Percentiles rank a stretch among this genome's conserved stretches.
Evolutionary conservation across 2,888 invertebrate genomes (phyloP).

Genomic region (Limnephilus lunatus): DNA sequence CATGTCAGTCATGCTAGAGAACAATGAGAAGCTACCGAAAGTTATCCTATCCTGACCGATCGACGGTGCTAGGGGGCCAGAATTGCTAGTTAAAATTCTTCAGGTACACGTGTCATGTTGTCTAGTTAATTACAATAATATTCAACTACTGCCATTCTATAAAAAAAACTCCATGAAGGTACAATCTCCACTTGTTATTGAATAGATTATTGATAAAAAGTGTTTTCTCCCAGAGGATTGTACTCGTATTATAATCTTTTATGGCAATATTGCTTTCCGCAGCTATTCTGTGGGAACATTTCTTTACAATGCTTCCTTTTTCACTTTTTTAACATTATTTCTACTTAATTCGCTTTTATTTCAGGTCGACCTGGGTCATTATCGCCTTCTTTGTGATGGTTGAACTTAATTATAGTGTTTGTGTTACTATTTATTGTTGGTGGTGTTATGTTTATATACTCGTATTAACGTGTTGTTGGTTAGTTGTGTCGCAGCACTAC

Average conservation of each 20-base stretch:
- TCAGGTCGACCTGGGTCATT: slow-evolving; percentile 48
- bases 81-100: too few relatives aligned
- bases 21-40: too few relatives aligned
- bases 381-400: slow-evolving; percentile 17
- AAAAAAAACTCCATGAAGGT: background rate
- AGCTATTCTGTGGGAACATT: slow-evolving; percentile 24
- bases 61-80: too few relatives aligned
- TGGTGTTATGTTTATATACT: background rate
- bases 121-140: background rate
- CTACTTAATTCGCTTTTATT: slow-evolving; percentile 49
- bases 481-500: slow-evolving; percentile 89
- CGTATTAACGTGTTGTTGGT: slow-evolving; percentile 42
- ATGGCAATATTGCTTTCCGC: background rate
- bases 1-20: too few relatives aligned
- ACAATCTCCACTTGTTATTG: background rate
- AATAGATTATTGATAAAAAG: background rate
- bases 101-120: background rate
- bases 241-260: background rate
- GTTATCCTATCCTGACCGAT: too few relatives aligned
- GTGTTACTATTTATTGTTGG: background rate
- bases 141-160: background rate
- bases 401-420: slow-evolving; percentile 3
- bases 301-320: slow-evolving; percentile 7
- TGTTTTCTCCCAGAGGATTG: background rate
- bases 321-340: slow-evolving; percentile 36